These are phyloP conservation scores for Cydia splendana DNA, from an alignment of 1,140 invertebrate genomes.

Conservation along the genomic window DNA sequence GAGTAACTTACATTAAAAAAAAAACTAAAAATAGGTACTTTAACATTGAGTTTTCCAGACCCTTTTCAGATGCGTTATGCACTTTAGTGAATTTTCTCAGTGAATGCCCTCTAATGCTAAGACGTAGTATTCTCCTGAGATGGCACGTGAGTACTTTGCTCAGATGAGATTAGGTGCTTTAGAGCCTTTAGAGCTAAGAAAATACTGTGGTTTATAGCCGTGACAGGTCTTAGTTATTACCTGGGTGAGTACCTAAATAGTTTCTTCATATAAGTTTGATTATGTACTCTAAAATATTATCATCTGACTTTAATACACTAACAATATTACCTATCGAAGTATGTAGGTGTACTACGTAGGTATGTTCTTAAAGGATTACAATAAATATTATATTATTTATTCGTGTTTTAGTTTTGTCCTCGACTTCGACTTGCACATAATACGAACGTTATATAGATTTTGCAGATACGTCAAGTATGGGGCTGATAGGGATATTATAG, in stretches of 20 bases:
- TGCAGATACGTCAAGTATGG: too few species aligned
- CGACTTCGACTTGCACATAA: too few species aligned
- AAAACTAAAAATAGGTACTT: too few species aligned
- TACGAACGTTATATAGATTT: too few species aligned
- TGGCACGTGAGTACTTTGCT: background rate
- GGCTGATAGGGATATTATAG: too few species aligned
- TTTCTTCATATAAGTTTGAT: background rate
- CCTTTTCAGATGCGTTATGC: background rate
- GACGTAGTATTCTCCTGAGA: background rate
- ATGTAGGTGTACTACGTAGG: too few species aligned
- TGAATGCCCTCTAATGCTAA: background rate
- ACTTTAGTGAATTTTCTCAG: background rate
- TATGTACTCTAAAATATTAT: too few species aligned
- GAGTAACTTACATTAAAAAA: background rate
- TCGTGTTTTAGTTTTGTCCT: too few species aligned
- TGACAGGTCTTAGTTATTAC: background rate
- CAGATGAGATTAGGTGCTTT: slow-evolving; percentile 4
- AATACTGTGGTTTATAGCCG: slow-evolving; percentile 9
- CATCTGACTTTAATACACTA: too few species aligned
- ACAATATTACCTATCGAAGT: too few species aligned
- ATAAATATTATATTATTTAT: too few species aligned
- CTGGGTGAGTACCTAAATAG: background rate
- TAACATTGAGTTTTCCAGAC: background rate
- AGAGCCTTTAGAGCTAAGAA: background rate
- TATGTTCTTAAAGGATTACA: too few species aligned